Percentiles rank a stretch among this genome's conserved stretches.
These are phyloP conservation scores for Crenuchus spilurus DNA, from an alignment of 2,797 vertebrate species.

Conservation along the genomic window DNA sequence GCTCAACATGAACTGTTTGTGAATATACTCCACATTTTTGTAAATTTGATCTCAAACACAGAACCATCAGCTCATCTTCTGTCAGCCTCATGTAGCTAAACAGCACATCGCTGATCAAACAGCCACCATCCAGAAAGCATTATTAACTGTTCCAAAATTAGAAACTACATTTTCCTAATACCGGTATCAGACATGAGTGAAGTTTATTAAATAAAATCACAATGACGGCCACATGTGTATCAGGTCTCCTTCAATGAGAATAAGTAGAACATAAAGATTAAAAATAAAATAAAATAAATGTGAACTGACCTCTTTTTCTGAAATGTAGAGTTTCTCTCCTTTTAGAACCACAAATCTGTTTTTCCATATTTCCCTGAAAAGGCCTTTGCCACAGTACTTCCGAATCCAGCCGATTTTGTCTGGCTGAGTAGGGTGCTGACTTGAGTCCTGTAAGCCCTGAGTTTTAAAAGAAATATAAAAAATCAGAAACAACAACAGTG, in stretches of 20 bases:
- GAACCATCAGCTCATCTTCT: neutral
- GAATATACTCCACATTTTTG: neutral
- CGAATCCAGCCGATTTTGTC: slow-evolving; percentile 96
- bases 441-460: slow-evolving; percentile 83
- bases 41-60: neutral
- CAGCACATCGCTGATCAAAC: neutral
- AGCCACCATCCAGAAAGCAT: neutral
- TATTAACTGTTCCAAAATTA: neutral
- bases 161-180: neutral
- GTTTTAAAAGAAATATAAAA: slow-evolving; percentile 43
- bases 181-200: no score
- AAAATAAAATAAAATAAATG: no score
- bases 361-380: slow-evolving; percentile 97
- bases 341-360: slow-evolving; percentile 89
- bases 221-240: neutral
- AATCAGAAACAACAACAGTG: slow-evolving; percentile 26
- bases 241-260: no score
- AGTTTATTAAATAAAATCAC: no score
- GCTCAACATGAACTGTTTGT: neutral
- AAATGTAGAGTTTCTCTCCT: slow-evolving; percentile 90
- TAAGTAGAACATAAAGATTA: no score
- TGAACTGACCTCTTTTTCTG: slow-evolving; percentile 90
- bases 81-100: neutral
- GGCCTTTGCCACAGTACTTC: slow-evolving; percentile 92
- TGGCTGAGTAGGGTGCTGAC: slow-evolving; percentile 72